A percentile compares a stretch with the other conserved stretches of the same genome.
phyloP scores from a whole-genome alignment of 2,113 vertebrate species.

The Chaetodon auriga region DNA sequence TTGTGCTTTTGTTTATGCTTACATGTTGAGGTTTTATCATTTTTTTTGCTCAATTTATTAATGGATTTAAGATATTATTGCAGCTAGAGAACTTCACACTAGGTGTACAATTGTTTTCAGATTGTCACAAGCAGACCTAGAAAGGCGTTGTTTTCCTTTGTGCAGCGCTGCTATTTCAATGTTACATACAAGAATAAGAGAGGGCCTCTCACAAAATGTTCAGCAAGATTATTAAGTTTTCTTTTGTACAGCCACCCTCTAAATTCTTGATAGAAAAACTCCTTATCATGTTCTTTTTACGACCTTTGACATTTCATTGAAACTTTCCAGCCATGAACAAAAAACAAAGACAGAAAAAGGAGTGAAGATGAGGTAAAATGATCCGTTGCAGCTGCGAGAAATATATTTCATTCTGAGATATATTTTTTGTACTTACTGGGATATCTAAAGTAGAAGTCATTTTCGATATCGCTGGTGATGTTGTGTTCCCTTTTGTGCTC shows the following conservation, averaged over 20 bases:
- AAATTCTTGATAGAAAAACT: not conserved
- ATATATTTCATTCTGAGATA: not conserved
- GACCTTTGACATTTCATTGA: not conserved
- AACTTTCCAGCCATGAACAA: not conserved
- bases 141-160: not conserved
- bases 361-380: not conserved
- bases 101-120: not conserved
- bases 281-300: not conserved
- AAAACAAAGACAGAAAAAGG: not conserved
- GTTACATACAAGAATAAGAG: not conserved
- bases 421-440: conserved; percentile 90
- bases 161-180: not conserved
- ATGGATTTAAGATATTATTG: not conserved
- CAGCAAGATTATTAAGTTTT: not conserved
- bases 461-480: conserved; percentile 88
- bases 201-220: not conserved
- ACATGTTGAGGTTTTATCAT: not conserved
- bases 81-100: not conserved
- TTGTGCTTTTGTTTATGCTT: not conserved
- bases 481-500: conserved; percentile 73
- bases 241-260: not conserved
- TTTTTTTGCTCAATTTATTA: not conserved
- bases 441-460: conserved; percentile 98
- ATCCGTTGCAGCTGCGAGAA: not conserved
- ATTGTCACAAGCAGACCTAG: not conserved